Percentiles rank a stretch among this genome's conserved stretches.
phyloP scores from a whole-genome alignment of 2,113 vertebrate species.

The Strix uralensis region DNA sequence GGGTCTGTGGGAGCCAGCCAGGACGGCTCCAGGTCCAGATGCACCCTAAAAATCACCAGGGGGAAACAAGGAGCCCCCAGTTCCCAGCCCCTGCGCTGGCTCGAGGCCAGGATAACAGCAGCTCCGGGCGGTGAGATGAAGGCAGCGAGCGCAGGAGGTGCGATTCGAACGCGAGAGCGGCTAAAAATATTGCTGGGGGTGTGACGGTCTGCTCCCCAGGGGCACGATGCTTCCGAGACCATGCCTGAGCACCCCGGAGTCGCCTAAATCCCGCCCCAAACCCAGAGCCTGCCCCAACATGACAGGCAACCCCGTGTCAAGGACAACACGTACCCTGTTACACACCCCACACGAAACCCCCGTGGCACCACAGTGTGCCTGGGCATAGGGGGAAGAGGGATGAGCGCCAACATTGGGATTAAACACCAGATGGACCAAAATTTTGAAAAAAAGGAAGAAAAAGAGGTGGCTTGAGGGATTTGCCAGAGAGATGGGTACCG shows the following conservation, averaged over 20 bases:
- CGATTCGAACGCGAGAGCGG: rapidly evolving
- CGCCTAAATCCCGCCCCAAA: neutral
- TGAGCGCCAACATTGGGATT: neutral
- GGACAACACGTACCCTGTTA: rapidly evolving
- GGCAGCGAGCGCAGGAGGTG: neutral
- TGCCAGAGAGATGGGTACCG: neutral
- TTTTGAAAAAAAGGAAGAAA: neutral
- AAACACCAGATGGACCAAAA: neutral
- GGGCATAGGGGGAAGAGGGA: neutral
- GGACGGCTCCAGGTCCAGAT: rapidly evolving
- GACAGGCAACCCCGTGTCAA: rapidly evolving
- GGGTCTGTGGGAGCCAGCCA: neutral
- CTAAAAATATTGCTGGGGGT: neutral
- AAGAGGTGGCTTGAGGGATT: neutral
- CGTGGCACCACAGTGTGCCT: rapidly evolving
- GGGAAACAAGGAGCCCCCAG: neutral
- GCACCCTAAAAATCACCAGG: neutral
- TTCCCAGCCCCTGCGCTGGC: neutral
- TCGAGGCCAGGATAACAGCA: neutral
- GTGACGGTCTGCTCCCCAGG: neutral
- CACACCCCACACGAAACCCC: neutral
- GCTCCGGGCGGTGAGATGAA: neutral
- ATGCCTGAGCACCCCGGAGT: neutral
- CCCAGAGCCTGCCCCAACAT: neutral
- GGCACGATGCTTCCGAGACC: rapidly evolving